These are phyloP conservation scores for Melieria omissa DNA, from an alignment of 2,888 invertebrate species.

Conservation along the genomic window DNA sequence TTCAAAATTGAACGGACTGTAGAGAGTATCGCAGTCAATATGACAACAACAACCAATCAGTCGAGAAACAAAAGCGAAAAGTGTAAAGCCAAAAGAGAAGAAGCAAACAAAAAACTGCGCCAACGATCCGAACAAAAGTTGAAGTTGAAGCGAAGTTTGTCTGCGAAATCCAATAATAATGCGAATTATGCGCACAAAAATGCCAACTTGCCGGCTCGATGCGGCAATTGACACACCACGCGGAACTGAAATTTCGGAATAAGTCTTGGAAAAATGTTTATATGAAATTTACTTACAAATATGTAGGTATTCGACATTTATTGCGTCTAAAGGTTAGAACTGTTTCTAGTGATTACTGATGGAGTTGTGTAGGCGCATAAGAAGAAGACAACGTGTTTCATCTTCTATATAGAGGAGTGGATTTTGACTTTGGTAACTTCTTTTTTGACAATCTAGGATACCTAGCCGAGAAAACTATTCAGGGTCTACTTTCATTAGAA, in stretches of 20 bases:
- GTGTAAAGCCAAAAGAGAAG: background rate
- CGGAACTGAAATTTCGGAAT: background rate
- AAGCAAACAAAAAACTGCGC: slow-evolving; percentile 9
- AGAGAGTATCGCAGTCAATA: slow-evolving; percentile 18
- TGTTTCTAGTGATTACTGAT: too few relatives aligned
- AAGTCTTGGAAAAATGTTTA: too few relatives aligned
- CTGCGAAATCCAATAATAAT: slow-evolving; percentile 41
- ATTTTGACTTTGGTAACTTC: too few relatives aligned
- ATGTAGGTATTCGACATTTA: too few relatives aligned
- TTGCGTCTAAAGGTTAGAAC: too few relatives aligned
- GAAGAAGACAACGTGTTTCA: too few relatives aligned
- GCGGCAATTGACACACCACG: background rate
- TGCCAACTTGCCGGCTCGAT: background rate
- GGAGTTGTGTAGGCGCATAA: too few relatives aligned
- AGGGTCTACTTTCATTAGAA: too few relatives aligned
- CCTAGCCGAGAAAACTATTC: too few relatives aligned
- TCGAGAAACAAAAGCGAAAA: background rate
- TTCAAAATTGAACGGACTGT: slow-evolving; percentile 15
- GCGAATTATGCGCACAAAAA: slow-evolving; percentile 35
- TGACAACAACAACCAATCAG: slow-evolving; percentile 1
- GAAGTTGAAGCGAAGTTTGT: slow-evolving; percentile 27
- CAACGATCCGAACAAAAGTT: slow-evolving; percentile 10
- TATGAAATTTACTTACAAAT: too few relatives aligned
- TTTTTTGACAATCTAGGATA: too few relatives aligned
- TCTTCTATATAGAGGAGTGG: too few relatives aligned